phyloP scores from a whole-genome alignment of 2,888 invertebrate genomes.

The Amiota mariae region DNA sequence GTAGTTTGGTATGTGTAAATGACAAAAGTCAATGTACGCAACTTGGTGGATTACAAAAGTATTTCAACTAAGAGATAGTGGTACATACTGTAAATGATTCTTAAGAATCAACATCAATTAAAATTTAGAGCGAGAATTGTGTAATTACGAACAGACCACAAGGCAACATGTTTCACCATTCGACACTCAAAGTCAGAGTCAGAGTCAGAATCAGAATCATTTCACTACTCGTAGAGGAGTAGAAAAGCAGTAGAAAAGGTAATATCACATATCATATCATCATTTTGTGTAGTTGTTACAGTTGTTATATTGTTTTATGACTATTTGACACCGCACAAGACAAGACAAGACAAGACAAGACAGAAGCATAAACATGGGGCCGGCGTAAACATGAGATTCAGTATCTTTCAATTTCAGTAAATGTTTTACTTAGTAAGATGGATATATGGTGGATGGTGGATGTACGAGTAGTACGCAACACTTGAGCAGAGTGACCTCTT shows the following conservation, averaged over 20 bases:
- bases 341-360: not conserved
- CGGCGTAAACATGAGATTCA: not conserved
- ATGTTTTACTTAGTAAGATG: slow-evolving; percentile 12
- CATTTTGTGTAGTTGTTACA: too few relatives aligned
- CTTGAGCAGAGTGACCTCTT: slow-evolving; percentile 53
- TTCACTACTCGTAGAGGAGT: not conserved
- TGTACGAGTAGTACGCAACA: not conserved
- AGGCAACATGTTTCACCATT: slow-evolving; percentile 59
- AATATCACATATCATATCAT: not conserved
- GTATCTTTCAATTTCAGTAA: slow-evolving; percentile 21
- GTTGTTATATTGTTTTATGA: slow-evolving; percentile 54
- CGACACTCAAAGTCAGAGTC: slow-evolving; percentile 25
- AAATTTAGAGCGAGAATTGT: slow-evolving; percentile 59
- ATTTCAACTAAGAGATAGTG: slow-evolving; percentile 7
- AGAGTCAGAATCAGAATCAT: too few relatives aligned
- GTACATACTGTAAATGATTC: slow-evolving; percentile 19
- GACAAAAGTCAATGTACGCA: slow-evolving; percentile 25
- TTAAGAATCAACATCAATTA: slow-evolving; percentile 53
- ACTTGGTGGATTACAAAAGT: not conserved
- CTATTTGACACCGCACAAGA: slow-evolving; percentile 48
- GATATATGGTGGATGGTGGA: not conserved
- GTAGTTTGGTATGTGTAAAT: not conserved
- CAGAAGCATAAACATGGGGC: slow-evolving; percentile 1
- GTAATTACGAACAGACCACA: slow-evolving; percentile 29
- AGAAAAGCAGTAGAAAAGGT: slow-evolving; percentile 14